Conservation (phyloP, 2,888 invertebrate species). For the Lasioglossum calceatum region DNA sequence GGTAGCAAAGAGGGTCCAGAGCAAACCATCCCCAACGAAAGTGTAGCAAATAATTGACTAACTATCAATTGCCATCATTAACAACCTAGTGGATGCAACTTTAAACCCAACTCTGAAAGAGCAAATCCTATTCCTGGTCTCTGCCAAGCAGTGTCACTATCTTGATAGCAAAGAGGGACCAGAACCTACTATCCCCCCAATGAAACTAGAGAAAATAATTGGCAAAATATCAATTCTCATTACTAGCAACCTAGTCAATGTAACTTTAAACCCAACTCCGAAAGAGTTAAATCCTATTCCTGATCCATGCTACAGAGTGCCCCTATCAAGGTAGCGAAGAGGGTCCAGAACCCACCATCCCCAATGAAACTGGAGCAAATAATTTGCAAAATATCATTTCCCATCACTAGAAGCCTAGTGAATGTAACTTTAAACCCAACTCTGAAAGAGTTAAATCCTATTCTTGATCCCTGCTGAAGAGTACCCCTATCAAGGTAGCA, state of each 20-base stretch:
- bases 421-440: too few species aligned
- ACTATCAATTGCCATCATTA: too few species aligned
- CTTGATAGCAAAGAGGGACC: not conserved
- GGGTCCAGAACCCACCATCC: not conserved
- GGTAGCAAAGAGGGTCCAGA: not conserved
- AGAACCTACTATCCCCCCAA: conserved; percentile 6
- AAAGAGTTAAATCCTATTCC: too few species aligned
- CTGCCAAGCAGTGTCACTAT: not conserved
- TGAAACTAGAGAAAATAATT: conserved; percentile 20
- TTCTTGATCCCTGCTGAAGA: not conserved
- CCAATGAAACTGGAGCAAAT: conserved; percentile 33
- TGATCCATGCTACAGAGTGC: too few species aligned
- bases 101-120: too few species aligned
- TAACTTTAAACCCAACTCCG: too few species aligned
- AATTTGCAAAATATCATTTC: not conserved
- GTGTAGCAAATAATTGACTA: not conserved
- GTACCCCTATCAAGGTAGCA: not conserved
- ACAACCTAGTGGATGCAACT: too few species aligned
- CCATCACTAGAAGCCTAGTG: too few species aligned
- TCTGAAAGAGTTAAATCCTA: too few species aligned
- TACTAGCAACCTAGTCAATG: too few species aligned
- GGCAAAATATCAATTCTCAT: too few species aligned
- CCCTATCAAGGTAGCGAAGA: not conserved
- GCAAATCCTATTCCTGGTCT: too few species aligned
- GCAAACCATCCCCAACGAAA: conserved; percentile 8